These are phyloP conservation scores for Drosophila buzzatii DNA, from an alignment of 2,888 invertebrate species.

Conservation along the genomic window DNA sequence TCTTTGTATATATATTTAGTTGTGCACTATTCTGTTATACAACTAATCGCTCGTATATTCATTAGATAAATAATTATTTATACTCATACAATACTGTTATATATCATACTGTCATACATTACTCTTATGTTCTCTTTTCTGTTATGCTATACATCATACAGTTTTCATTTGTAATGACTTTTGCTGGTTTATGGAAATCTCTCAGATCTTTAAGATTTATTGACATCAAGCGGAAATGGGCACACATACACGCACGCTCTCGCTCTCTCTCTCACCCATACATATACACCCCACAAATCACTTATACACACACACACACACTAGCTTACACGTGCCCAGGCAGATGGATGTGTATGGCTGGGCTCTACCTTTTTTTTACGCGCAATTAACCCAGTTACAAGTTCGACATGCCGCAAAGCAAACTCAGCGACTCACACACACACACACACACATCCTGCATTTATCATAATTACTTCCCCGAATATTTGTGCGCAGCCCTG, in stretches of 20 bases:
- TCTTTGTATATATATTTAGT: not conserved
- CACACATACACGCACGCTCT: conserved; percentile 20
- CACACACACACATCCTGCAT: conserved; percentile 64
- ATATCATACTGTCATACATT: not conserved
- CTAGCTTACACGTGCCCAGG: conserved; percentile 8
- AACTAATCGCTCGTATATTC: not conserved
- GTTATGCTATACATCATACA: not conserved
- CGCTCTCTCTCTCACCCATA: conserved; percentile 7
- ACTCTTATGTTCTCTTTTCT: not conserved
- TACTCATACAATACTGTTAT: not conserved
- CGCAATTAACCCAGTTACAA: conserved; percentile 79
- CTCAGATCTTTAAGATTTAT: conserved; percentile 69
- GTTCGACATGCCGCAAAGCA: conserved; percentile 76
- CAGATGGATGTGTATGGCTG: conserved; percentile 13
- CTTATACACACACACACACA: conserved; percentile 2
- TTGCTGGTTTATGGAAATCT: conserved; percentile 46
- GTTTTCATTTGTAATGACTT: conserved; percentile 8
- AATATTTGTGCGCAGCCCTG: conserved; percentile 59
- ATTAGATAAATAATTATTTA: not conserved
- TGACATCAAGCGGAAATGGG: conserved; percentile 67
- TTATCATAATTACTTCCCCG: conserved; percentile 80
- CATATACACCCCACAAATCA: conserved; percentile 17
- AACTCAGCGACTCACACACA: conserved; percentile 29
- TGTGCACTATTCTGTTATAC: not conserved
- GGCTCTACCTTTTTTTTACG: conserved; percentile 69